A percentile compares a stretch with the other conserved stretches of the same genome.
phyloP scores from a whole-genome alignment of 2,888 invertebrate genomes.

The Miltochrista miniata region DNA sequence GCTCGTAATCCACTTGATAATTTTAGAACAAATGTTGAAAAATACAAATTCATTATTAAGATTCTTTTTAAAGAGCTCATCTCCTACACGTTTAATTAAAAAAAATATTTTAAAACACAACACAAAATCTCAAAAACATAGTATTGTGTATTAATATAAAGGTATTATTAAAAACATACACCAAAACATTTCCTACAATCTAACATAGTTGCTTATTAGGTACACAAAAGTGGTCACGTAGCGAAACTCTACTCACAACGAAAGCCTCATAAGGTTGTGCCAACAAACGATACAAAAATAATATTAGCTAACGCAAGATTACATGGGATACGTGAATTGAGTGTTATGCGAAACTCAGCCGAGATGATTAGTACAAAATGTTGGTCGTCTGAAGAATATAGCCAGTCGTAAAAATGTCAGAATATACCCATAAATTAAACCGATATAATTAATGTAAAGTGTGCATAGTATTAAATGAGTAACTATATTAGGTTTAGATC shows the following conservation, averaged over 20 bases:
- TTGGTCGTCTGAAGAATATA: not conserved
- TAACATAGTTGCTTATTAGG: conserved; percentile 2
- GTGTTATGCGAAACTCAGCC: not conserved
- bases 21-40: no score
- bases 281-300: conserved; percentile 7
- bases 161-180: no score
- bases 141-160: no score
- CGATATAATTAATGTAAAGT: no score
- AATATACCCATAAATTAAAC: not conserved
- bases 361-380: not conserved
- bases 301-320: conserved; percentile 3
- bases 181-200: not conserved
- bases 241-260: not conserved
- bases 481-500: no score
- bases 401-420: not conserved
- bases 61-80: no score
- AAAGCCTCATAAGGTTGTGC: conserved; percentile 4
- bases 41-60: no score
- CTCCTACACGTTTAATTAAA: no score
- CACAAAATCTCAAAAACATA: no score
- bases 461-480: no score
- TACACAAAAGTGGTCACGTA: conserved; percentile 8
- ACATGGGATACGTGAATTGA: not conserved
- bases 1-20: no score
- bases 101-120: no score